Conservation (phyloP, 2,888 invertebrate species). For the Pyrochroa serraticornis region DNA sequence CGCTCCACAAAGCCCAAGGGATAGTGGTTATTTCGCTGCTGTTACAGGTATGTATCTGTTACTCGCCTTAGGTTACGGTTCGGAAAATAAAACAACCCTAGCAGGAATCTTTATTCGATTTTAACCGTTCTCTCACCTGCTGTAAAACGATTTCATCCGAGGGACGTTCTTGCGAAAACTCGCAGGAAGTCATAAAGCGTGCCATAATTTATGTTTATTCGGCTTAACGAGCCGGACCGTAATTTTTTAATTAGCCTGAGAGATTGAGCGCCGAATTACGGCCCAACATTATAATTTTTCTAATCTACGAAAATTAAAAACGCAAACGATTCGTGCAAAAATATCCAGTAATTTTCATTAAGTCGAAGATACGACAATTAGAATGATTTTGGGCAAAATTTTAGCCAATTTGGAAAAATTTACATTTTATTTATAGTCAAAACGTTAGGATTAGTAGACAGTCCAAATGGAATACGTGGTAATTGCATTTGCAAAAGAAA, state of each 20-base stretch:
- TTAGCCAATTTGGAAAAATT: too few species aligned
- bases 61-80: not conserved
- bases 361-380: too few species aligned
- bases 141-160: too few species aligned
- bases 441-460: too few species aligned
- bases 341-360: too few species aligned
- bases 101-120: slow-evolving; percentile 12
- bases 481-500: too few species aligned
- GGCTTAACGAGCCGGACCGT: slow-evolving; percentile 17
- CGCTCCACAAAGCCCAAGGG: slow-evolving; percentile 91
- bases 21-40: slow-evolving; percentile 93
- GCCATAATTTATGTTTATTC: slow-evolving; percentile 24
- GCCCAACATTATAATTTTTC: too few species aligned
- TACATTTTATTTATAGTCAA: too few species aligned
- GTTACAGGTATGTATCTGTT: slow-evolving; percentile 77
- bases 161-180: not conserved
- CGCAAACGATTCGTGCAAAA: too few species aligned
- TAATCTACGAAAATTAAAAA: too few species aligned
- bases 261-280: not conserved
- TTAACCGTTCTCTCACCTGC: slow-evolving; percentile 15
- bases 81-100: slow-evolving; percentile 1
- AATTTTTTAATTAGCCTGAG: slow-evolving; percentile 12
- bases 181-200: slow-evolving; percentile 11
- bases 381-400: too few species aligned
- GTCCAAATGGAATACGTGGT: too few species aligned